phyloP scores from a whole-genome alignment of 2,888 invertebrate genomes.

The Drosophila robusta region DNA sequence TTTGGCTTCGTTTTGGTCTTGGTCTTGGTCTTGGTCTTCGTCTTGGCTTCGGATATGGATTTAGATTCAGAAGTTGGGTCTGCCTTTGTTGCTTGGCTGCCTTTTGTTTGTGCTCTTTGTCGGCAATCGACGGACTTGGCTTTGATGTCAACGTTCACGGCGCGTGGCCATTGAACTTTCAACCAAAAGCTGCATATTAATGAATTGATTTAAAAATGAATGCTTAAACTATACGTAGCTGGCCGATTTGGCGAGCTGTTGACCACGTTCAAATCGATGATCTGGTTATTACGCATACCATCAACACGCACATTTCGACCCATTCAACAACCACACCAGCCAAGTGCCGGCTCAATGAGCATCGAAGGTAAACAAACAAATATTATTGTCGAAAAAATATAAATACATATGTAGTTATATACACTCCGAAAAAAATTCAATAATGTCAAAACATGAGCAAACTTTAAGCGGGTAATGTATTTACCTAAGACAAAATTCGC shows the following conservation, averaged over 20 bases:
- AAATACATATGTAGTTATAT: slow-evolving; percentile 19
- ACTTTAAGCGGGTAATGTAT: too few relatives aligned
- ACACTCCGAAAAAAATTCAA: neutral
- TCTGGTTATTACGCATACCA: slow-evolving; percentile 58
- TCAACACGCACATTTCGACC: slow-evolving; percentile 58
- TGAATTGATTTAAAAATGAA: slow-evolving; percentile 19
- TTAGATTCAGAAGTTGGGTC: slow-evolving; percentile 20
- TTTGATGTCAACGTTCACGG: slow-evolving; percentile 66
- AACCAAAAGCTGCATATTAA: slow-evolving; percentile 38
- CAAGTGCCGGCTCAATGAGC: slow-evolving; percentile 68
- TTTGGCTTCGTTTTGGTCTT: slow-evolving; percentile 4
- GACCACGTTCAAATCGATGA: slow-evolving; percentile 53
- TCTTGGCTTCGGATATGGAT: slow-evolving; percentile 32
- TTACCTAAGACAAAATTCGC: too few relatives aligned
- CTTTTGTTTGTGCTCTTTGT: slow-evolving; percentile 48
- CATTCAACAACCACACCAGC: slow-evolving; percentile 29
- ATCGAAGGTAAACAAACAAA: slow-evolving; percentile 66
- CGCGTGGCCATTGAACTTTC: slow-evolving; percentile 73
- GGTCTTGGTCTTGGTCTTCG: slow-evolving; percentile 5
- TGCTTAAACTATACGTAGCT: slow-evolving; percentile 7
- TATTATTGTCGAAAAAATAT: slow-evolving; percentile 48
- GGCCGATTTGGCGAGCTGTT: slow-evolving; percentile 31
- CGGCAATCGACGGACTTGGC: slow-evolving; percentile 52
- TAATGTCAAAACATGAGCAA: too few relatives aligned
- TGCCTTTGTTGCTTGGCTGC: slow-evolving; percentile 17